Base-by-base conservation (phyloP, 2,797 vertebrate species). In the Pteronotus mesoamericanus region DNA sequence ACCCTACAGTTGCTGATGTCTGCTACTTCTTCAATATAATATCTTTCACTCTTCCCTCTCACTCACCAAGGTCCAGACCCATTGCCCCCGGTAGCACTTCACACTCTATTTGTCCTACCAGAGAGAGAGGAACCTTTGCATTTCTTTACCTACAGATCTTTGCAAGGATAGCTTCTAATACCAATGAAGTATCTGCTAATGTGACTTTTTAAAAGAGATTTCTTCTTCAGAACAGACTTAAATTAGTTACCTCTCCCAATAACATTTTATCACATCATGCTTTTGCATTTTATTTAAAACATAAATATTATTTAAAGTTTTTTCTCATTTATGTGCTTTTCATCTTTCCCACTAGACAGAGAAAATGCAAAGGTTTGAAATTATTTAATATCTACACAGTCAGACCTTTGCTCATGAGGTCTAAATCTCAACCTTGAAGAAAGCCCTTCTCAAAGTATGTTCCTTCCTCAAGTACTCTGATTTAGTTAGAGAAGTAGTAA, bases 1-100 rank as follows among this genome's bases (percentile, higher is more conserved):
- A 19, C 0, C 2, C 6, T n/a, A 2, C 11, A 14, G 24, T 22
- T 48, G 42, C 9, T 72, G 7, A 32, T 1, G 0, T 1, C 21
- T 86, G 21, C n/a, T 39, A 46, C 5, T 19, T 77, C 15, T 78
- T 83, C 29, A 80, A 34, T 1, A 2, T 22, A 83, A 32, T 55
- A 29, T 42, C n/a, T 44, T 51, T 46, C 16, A 39, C 26, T 64
- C 3, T 68, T 57, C 12, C 32, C 11, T 9, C 22, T 68, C 9
- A 29, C 7, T 26, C 34, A 71, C 26, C 24, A 72, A 29, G 16
- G 42, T 22, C 26, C 39, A 84, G 34, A 39, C 19, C 3, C 26
- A 14, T 1, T 21, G 21, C 42, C 12, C 4, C 80, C 19, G 24
- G 24, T 74, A 16, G 7, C 6, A 14, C 3, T 24, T 18, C 51